Conservation (phyloP, 2,113 vertebrate species). For the Rissa tridactyla region DNA sequence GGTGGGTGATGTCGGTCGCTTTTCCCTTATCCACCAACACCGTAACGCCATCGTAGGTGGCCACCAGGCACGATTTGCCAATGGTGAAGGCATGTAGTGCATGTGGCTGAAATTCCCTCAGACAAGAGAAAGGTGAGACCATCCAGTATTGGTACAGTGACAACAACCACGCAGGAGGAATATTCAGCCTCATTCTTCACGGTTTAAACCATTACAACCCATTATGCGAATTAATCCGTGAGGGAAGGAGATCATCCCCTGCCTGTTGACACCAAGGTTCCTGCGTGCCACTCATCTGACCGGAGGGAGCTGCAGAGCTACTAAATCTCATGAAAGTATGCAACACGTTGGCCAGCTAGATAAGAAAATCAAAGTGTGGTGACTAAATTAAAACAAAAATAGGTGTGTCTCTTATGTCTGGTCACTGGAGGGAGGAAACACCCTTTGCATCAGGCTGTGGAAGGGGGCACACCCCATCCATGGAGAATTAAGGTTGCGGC, state of each 20-base stretch:
- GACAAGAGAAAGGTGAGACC: neutral
- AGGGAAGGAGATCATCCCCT: neutral
- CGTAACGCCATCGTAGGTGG: neutral
- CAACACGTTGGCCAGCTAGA: neutral
- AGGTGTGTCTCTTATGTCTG: neutral
- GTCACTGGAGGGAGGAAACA: neutral
- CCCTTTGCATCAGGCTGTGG: neutral
- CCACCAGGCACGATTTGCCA: neutral
- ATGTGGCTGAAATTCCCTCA: neutral
- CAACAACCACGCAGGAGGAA: accelerated
- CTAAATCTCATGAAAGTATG: neutral
- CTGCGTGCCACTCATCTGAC: neutral
- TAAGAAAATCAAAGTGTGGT: neutral
- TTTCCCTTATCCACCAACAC: neutral
- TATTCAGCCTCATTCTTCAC: neutral
- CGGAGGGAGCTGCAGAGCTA: neutral
- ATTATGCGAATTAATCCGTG: accelerated
- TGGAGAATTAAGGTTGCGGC: neutral
- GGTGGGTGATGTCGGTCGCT: accelerated
- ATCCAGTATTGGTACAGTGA: neutral
- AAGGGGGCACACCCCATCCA: neutral
- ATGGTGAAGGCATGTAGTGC: neutral
- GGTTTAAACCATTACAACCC: neutral
- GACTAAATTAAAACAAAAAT: neutral
- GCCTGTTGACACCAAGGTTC: neutral